Evolutionary conservation across 1,140 invertebrate species (phyloP), one percentile per base, ranked within the genome.

Genomic region (Drosophila lacertosa): DNA sequence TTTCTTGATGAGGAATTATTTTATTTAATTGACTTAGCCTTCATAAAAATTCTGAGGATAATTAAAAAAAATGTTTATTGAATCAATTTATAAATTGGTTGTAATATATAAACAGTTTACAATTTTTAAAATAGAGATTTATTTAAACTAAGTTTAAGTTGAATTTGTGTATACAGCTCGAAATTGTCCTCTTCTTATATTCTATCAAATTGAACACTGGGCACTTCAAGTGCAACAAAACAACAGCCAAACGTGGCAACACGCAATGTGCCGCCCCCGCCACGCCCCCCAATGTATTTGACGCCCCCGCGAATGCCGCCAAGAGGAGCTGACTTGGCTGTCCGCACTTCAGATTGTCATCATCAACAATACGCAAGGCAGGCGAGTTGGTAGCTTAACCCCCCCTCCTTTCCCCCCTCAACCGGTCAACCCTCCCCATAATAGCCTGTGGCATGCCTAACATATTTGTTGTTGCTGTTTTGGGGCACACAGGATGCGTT

Each of bases 341-440:
- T 69, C 40, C 76, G 67, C 72, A 64, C 45, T 64, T 15, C 72
- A 83, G 80, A 84, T 84, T 84, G 80, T 84, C 80, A 84, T 77
- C 81, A 63, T 42, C 63, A 45, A 18, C 20, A 51, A 51, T n/a
- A n/a, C n/a, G n/a, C n/a, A n/a, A n/a, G n/a, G n/a, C n/a, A n/a
- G 51, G 63, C 45, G 53, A 60, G 53, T 48, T 64, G 69, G 75
- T 33, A 55, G 58, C 42, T 53, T 13, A 7, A 26, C 47, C 20
- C 10, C 39, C 4, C 1, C 15, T 32, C 53, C 22, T 42, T 1
- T 22, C 11, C 22, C 11, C 18, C 29, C 42, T 32, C 18, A 7
- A 20, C 29, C 15, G n/a, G n/a, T n/a, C n/a, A n/a, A 32, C 22
- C 2, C 40, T 20, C 40, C 39, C 4, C 37, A 7, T n/a, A 4